These are phyloP conservation scores for Toxotes jaculatrix DNA, from an alignment of 2,113 vertebrate genomes.

Conservation along the genomic window DNA sequence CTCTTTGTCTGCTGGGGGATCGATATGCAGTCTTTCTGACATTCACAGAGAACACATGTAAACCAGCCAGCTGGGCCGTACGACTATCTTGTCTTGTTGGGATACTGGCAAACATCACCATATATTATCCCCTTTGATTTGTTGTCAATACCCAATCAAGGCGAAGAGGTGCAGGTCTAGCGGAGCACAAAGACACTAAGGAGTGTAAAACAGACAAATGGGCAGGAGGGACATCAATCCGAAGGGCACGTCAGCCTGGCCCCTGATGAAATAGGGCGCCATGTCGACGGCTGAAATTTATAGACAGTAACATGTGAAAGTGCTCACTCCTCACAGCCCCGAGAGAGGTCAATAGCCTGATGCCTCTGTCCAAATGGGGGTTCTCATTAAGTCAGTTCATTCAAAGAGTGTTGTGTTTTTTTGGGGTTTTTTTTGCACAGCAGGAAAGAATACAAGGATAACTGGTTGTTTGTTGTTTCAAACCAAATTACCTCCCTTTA, in stretches of 20 bases:
- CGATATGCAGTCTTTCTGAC: slow-evolving; percentile 80
- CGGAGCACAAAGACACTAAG: slow-evolving; percentile 82
- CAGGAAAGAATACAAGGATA: slow-evolving; percentile 41
- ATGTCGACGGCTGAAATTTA: slow-evolving; percentile 81
- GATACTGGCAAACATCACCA: slow-evolving; percentile 80
- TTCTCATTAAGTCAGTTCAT: slow-evolving; percentile 76
- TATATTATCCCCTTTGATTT: slow-evolving; percentile 87
- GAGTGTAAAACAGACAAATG: slow-evolving; percentile 86
- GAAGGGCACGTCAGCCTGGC: slow-evolving; percentile 79
- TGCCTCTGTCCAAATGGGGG: slow-evolving; percentile 73
- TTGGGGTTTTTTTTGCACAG: slow-evolving; percentile 4
- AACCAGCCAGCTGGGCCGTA: slow-evolving; percentile 73
- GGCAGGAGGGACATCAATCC: slow-evolving; percentile 83
- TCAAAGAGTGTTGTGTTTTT: slow-evolving; percentile 43
- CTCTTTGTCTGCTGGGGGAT: slow-evolving; percentile 79
- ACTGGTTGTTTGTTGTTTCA: slow-evolving; percentile 50
- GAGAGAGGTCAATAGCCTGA: slow-evolving; percentile 81
- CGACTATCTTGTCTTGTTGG: slow-evolving; percentile 83
- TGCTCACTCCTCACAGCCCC: slow-evolving; percentile 74
- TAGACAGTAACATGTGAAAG: slow-evolving; percentile 84
- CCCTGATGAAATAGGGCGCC: slow-evolving; percentile 80
- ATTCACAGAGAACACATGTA: slow-evolving; percentile 84
- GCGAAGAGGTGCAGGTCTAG: slow-evolving; percentile 78
- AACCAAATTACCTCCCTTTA: slow-evolving; percentile 26
- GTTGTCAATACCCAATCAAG: slow-evolving; percentile 88